These are phyloP conservation scores for Zoroaster sp. DNA, from an alignment of 53 echinoderm and acorn worm species.

Conservation along the genomic window DNA sequence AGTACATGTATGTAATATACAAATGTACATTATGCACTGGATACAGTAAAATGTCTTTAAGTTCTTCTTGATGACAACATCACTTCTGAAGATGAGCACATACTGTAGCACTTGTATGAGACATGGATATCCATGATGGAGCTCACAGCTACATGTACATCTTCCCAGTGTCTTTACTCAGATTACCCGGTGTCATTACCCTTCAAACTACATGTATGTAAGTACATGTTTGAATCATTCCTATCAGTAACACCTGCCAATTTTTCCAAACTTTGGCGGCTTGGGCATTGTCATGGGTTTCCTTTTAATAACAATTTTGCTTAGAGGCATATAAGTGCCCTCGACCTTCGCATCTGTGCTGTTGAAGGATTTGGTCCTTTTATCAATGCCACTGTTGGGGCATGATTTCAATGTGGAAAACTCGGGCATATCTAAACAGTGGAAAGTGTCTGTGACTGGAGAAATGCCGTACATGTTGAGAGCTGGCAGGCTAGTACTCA, in stretches of 20 bases:
- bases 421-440: background rate
- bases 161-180: too few relatives aligned
- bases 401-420: background rate
- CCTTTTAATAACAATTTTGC: slow-evolving; percentile 24
- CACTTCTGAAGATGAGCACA: too few relatives aligned
- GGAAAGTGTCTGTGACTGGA: background rate
- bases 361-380: slow-evolving; percentile 30
- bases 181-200: too few relatives aligned
- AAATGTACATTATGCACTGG: too few relatives aligned
- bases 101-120: too few relatives aligned
- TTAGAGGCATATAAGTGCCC: slow-evolving; percentile 38
- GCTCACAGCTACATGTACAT: too few relatives aligned
- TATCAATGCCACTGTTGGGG: background rate
- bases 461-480: slow-evolving; percentile 66
- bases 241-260: slow-evolving; percentile 22
- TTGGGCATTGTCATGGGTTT: slow-evolving; percentile 16
- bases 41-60: too few relatives aligned
- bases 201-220: too few relatives aligned
- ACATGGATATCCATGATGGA: too few relatives aligned
- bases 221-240: background rate
- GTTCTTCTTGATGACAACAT: too few relatives aligned
- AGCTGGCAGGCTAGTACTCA: slow-evolving; percentile 82
- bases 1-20: too few relatives aligned
- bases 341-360: slow-evolving; percentile 8
- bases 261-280: background rate